A percentile compares a stretch with the other conserved stretches of the same genome.
These are phyloP conservation scores for Tiphia femorata DNA, from an alignment of 2,888 invertebrate species.

Conservation along the genomic window DNA sequence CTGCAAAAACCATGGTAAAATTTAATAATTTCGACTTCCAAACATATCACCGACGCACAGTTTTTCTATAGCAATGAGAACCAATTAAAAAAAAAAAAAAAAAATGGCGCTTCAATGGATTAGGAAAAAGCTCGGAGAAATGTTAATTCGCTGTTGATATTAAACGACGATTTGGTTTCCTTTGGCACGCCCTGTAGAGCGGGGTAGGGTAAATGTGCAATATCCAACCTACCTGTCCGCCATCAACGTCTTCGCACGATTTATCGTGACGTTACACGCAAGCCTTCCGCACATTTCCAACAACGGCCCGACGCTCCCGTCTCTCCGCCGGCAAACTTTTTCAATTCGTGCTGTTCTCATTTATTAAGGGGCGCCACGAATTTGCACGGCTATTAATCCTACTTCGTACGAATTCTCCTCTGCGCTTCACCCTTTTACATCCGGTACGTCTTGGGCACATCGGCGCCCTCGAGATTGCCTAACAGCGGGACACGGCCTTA, in stretches of 20 bases:
- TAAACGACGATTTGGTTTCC: background rate
- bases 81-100: no score
- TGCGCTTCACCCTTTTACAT: background rate
- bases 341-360: conserved; percentile 44
- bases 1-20: no score
- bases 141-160: no score
- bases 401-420: background rate
- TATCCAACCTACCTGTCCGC: conserved; percentile 40
- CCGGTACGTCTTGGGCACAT: background rate
- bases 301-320: conserved; percentile 21
- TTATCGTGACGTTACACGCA: conserved; percentile 47
- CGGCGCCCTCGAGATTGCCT: no score
- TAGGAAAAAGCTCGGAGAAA: no score
- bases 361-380: conserved; percentile 37
- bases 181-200: conserved; percentile 15
- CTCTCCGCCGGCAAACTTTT: conserved; percentile 44
- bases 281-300: no score
- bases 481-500: no score
- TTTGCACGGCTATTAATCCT: conserved; percentile 43
- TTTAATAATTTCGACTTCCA: no score
- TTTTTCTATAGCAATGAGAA: no score
- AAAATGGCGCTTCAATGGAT: no score
- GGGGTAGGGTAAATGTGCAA: conserved; percentile 28
- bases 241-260: conserved; percentile 47
- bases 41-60: no score